Base-by-base conservation (phyloP, 2,888 invertebrate species). In the Ichneumoninae sp. region DNA sequence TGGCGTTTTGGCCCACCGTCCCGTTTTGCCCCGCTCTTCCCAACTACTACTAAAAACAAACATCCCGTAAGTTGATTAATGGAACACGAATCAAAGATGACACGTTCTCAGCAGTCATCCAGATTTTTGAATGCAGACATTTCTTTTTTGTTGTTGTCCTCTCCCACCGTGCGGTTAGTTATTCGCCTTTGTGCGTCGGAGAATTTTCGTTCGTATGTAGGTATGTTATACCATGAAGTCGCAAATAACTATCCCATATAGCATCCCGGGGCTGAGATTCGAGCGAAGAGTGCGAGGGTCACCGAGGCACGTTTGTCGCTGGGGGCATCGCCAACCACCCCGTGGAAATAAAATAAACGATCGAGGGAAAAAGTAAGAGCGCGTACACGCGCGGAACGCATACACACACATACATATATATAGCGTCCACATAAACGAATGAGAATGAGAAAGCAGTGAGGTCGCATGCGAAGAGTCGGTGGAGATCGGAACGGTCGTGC, bases 371-470 rank as follows among this genome's bases (percentile, higher is more conserved):
- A 81, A 74, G 76, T 76, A 78, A 84, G 77, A 72, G 54, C 77
- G 69, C 65, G 50, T 52, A 78, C 50, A 79, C 74, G 62, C 74
- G 74, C 52, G 40, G 13, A 44, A 65, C 70, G 33, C 70, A 19
- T 62, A 26, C 16, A 30, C 22, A 33, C 13, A 16, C n/a, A 50
- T 19, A 22, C 22, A 22, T 66, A 65, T 62, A 44, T 65, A 76
- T 54, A 65, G n/a, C 57, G 50, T 36, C 50, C 52, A 65, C 10
- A 50, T 33, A 36, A 54, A 72, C 70, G 74, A 77, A 50, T 10
- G 76, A 77, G 79, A 81, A 77, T 62, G 90, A 89, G 90, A 90
- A 90, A 90, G 90, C 90, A 89, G 89, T 88, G 89, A 90, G 89
- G 89, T 88, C 88, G 85, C 78, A 80, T 78, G 78, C 83, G 85